Base-by-base conservation (phyloP, 2,797 vertebrate genomes). In the Bradypus variegatus region DNA sequence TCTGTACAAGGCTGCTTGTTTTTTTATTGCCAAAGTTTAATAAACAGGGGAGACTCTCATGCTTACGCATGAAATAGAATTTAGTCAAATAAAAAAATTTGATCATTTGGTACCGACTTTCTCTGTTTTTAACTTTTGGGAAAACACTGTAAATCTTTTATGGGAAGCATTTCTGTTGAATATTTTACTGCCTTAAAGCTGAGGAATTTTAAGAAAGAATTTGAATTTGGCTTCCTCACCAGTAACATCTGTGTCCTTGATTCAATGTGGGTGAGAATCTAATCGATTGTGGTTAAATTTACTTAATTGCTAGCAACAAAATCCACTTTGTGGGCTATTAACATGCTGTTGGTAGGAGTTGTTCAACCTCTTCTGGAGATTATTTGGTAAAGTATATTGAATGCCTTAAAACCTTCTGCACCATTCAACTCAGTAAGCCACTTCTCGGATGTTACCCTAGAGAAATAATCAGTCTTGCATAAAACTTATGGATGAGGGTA, bases 11-110 rank as follows among this genome's bases (percentile, higher is more conserved):
- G 98, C 98, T 98, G 98, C 98, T 98, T 98, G 94, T 70, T 93
- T 94, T 83, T 91, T 90, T 96, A 98, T 98, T 99, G 98, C 98
- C 98, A 99, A 99, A 99, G 98, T 98, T 98, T 97, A 98, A 97
- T 97, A 98, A 97, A 96, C 97, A 96, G 97, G 96, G 97, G 97
- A 98, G 96, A 98, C 95, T 97, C 97, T 98, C 98, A 98, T 98
- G 97, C 98, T 97, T 97, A 97, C 91, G 98, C 98, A 98, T 98
- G 98, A 98, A 95, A 95, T 94, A 97, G 96, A 97, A 97, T 97
- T 98, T 98, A 98, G 98, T 97, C 97, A 98, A 99, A 99, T 99
- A 99, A 99, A 97, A 94, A 48, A 96, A 97, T 98, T 96, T 97
- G 97, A 95, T 98, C 97, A 94, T 96, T 96, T 96, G 94, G 79